phyloP scores from a whole-genome alignment of 2,888 invertebrate species.

The Aphidius colemani region DNA sequence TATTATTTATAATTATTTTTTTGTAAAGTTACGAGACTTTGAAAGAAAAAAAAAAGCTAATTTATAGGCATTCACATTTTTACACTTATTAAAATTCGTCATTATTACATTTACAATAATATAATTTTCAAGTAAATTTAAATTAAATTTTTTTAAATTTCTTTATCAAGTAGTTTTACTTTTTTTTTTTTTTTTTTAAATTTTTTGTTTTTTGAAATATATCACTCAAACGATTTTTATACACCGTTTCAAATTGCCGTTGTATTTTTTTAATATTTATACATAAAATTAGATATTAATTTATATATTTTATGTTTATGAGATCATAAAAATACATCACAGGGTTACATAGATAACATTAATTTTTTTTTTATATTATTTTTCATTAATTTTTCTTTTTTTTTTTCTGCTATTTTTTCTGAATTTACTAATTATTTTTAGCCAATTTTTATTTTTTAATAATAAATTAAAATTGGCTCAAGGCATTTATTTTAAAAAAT shows the following conservation, averaged over 20 bases:
- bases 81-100: not conserved
- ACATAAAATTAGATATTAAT: conserved; percentile 39
- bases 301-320: conserved; percentile 57
- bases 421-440: not conserved
- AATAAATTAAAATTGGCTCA: too few species aligned
- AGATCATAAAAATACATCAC: conserved; percentile 62
- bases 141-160: conserved; percentile 52
- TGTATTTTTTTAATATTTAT: conserved; percentile 31
- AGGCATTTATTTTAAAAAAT: too few species aligned
- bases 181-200: conserved; percentile 36
- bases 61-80: conserved; percentile 20
- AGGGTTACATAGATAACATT: conserved; percentile 59
- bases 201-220: conserved; percentile 31
- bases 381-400: conserved; percentile 32
- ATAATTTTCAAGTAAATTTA: not conserved
- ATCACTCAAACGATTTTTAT: not conserved
- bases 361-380: conserved; percentile 41
- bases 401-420: conserved; percentile 33
- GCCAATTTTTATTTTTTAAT: not conserved
- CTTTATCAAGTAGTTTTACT: conserved; percentile 43
- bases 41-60: not conserved
- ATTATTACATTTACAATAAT: too few species aligned
- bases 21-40: not conserved
- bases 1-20: conserved; percentile 41
- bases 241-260: not conserved